A percentile compares a stretch with the other conserved stretches of the same genome.
Evolutionary conservation across 53 echinoderm and acorn worm species (phyloP).

Genomic region (Antedon mediterranea): DNA sequence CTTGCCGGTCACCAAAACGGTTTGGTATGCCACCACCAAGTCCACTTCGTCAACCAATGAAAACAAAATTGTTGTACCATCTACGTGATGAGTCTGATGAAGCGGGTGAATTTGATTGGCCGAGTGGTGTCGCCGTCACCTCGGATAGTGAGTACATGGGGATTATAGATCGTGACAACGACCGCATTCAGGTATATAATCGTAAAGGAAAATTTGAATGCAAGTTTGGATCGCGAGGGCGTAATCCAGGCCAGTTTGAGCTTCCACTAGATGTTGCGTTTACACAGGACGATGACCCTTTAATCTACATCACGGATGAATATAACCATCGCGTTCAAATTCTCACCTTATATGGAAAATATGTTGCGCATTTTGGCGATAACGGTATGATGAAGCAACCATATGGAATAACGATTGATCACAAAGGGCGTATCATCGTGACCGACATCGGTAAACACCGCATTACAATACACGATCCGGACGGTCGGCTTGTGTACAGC

Average conservation of each 20-base stretch:
- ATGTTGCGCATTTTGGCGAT: conserved; percentile 89
- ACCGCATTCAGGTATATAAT: conserved; percentile 94
- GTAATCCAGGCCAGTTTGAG: conserved; percentile 82
- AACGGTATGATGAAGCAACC: conserved; percentile 97
- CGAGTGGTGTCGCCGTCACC: conserved; percentile 85
- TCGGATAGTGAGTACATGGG: conserved; percentile 84
- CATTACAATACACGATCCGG: conserved; percentile 75
- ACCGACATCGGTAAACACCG: conserved; percentile 98
- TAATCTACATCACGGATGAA: conserved; percentile 88
- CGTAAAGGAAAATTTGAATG: conserved; percentile 92
- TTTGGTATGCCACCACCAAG: conserved; percentile 3
- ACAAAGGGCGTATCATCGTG: conserved; percentile 61
- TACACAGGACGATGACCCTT: conserved; percentile 70
- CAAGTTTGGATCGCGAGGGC: conserved; percentile 90
- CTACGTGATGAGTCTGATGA: conserved; percentile 88
- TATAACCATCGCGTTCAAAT: conserved; percentile 99
- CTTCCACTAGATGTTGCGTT: conserved; percentile 89
- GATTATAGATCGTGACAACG: conserved; percentile 87
- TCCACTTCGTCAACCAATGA: conserved; percentile 32
- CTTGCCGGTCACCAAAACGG: background rate
- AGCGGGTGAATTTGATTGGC: conserved; percentile 97
- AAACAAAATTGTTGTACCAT: conserved; percentile 76
- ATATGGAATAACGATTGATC: conserved; percentile 76
- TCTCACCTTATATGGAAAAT: conserved; percentile 84
- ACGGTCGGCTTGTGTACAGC: conserved; percentile 54